Evolutionary conservation across 2,888 invertebrate species (phyloP).

Genomic region (Cordilura impudica): DNA sequence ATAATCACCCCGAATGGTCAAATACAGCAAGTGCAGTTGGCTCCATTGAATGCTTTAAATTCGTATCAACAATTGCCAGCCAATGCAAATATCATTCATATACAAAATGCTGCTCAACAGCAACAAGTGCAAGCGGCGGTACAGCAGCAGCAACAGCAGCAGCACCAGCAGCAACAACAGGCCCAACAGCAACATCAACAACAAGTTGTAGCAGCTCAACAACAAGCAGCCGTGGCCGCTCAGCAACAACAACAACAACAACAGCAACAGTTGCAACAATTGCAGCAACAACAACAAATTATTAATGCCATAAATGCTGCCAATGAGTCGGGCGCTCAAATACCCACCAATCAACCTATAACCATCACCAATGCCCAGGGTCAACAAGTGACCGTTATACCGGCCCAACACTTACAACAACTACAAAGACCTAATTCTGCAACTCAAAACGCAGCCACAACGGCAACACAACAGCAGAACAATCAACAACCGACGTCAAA

Average conservation of each 20-base stretch:
- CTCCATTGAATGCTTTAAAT: conserved; percentile 80
- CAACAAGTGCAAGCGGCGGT: conserved; percentile 63
- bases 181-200: conserved; percentile 54
- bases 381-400: conserved; percentile 91
- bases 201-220: conserved; percentile 53
- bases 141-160: conserved; percentile 66
- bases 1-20: conserved; percentile 93
- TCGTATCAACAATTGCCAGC: conserved; percentile 74
- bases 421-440: conserved; percentile 69
- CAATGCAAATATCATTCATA: conserved; percentile 76
- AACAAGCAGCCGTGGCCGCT: conserved; percentile 59
- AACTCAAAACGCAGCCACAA: conserved; percentile 35
- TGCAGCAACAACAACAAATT: conserved; percentile 71
- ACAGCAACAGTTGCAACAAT: conserved; percentile 65
- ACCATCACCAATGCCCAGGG: conserved; percentile 86
- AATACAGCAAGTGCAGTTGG: conserved; percentile 92
- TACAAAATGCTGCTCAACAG: conserved; percentile 70
- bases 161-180: conserved; percentile 66
- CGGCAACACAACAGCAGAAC: conserved; percentile 37
- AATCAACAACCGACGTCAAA: conserved; percentile 66
- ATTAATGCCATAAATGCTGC: conserved; percentile 71
- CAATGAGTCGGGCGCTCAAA: conserved; percentile 75
- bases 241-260: conserved; percentile 59
- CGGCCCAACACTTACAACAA: conserved; percentile 82
- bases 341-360: conserved; percentile 80